Evolutionary conservation across 2,888 invertebrate species (phyloP), one percentile per base, ranked within the genome.

Genomic region (Drosophila silvestris): DNA sequence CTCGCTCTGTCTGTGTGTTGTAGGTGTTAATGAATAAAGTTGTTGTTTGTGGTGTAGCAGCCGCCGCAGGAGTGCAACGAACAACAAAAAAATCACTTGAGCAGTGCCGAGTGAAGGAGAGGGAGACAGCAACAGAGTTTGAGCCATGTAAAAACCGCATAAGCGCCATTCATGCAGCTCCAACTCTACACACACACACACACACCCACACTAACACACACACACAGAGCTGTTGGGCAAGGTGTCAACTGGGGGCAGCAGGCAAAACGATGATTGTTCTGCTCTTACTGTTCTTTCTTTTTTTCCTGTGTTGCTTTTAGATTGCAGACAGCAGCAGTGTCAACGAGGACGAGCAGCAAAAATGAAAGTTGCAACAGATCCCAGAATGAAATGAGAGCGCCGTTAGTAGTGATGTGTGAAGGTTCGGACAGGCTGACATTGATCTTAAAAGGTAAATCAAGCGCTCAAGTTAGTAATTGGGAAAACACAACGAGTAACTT

Each of bases 21-120:
- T 89, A 91, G 91, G 90, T 90, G 90, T 89, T 90, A 90, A 91
- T 90, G 91, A 85, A 91, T 85, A 91, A 89, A 90, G 84, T 88
- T 90, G 84, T 88, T 90, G 87, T 74, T 83, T 89, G 87, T 83
- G 85, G 91, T 83, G 75, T 71, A 57, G 68, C 72, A 79, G 77
- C 81, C 77, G 77, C 81, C 77, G 56, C 78, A 84, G 85, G 86
- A 78, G 81, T 63, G 62, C 72, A 65, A 37, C 77, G 41, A 52
- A 63, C 68, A 74, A 63, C 47, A 67, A 54, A 39, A 41, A 59
- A 74, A 58, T 58, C 60, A 69, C 52, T 61, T 57, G 65, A 30
- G 57, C 53, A 63, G 44, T 57, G 50, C 57, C 54, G 57, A 61
- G 33, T 44, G 37, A 61, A 35, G 56, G 30, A 35, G 44, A 59